These are phyloP conservation scores for Acronicta leporina DNA, from an alignment of 2,888 invertebrate species.

Conservation along the genomic window DNA sequence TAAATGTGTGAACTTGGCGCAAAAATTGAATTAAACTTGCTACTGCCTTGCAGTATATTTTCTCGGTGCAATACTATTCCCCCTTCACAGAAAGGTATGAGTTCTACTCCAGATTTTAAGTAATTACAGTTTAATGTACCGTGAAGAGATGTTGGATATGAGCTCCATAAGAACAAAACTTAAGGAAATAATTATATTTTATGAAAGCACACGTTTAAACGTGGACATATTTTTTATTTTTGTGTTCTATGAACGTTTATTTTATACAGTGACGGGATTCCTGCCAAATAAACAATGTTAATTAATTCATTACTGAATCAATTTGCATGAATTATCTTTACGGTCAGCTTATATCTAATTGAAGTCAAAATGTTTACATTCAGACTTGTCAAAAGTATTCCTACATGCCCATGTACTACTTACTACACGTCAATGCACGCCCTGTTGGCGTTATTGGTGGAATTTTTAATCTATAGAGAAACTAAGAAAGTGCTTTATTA, in stretches of 20 bases:
- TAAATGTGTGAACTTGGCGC: constrained; percentile 32
- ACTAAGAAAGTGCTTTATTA: constrained; percentile 5
- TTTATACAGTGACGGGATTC: constrained; percentile 33
- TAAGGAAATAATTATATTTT: constrained; percentile 16
- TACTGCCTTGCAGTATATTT: constrained; percentile 10
- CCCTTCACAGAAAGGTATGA: constrained; percentile 7
- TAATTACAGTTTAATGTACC: constrained; percentile 29
- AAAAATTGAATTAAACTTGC: constrained; percentile 33
- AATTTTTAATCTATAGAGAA: background rate
- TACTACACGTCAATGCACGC: constrained; percentile 15
- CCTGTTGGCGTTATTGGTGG: constrained; percentile 1
- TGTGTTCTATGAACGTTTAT: constrained; percentile 16
- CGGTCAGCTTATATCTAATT: constrained; percentile 47
- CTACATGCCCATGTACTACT: background rate
- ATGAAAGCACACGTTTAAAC: constrained; percentile 20
- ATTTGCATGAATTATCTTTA: constrained; percentile 50
- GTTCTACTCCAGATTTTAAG: constrained; percentile 26
- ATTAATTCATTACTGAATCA: constrained; percentile 47
- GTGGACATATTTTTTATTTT: background rate
- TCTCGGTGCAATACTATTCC: constrained; percentile 24
- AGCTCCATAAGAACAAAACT: constrained; percentile 1
- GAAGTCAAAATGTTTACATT: constrained; percentile 50
- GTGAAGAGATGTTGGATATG: constrained; percentile 25
- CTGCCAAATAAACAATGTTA: constrained; percentile 42
- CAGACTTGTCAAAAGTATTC: constrained; percentile 26